Evolutionary conservation across 2,888 invertebrate genomes (phyloP).

Genomic region (Pachliopta kotzebuea): DNA sequence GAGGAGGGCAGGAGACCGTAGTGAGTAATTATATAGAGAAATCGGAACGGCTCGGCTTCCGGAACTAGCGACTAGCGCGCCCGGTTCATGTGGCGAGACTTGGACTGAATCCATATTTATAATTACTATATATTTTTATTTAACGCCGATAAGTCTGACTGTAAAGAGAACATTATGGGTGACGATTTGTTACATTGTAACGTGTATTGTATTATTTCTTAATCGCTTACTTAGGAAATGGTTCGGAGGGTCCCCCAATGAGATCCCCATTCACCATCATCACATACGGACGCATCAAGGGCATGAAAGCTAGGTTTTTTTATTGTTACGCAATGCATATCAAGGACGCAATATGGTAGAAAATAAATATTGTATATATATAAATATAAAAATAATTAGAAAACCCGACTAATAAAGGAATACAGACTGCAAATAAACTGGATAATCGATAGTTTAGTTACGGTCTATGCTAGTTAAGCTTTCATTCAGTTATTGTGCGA

Average conservation of each 20-base stretch:
- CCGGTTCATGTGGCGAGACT: conserved; percentile 40
- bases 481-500: conserved; percentile 72
- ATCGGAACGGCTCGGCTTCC: conserved; percentile 35
- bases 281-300: conserved; percentile 62
- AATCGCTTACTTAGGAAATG: conserved; percentile 70
- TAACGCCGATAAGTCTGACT: conserved; percentile 78
- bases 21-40: conserved; percentile 35
- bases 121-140: conserved; percentile 74
- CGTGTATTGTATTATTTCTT: conserved; percentile 70
- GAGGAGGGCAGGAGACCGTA: conserved; percentile 32
- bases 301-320: conserved; percentile 78
- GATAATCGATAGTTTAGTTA: conserved; percentile 75
- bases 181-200: conserved; percentile 69
- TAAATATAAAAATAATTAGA: conserved; percentile 68
- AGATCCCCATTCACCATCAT: conserved; percentile 45
- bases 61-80: conserved; percentile 35
- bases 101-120: conserved; percentile 73
- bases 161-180: conserved; percentile 66
- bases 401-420: conserved; percentile 67
- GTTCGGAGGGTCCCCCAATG: conserved; percentile 48
- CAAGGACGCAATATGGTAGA: conserved; percentile 81
- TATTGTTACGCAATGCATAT: conserved; percentile 81
- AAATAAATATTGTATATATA: conserved; percentile 80
- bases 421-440: conserved; percentile 75
- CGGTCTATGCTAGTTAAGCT: conserved; percentile 76